These are phyloP conservation scores for Lacerta agilis DNA, from an alignment of 2,797 vertebrate species.

Conservation along the genomic window DNA sequence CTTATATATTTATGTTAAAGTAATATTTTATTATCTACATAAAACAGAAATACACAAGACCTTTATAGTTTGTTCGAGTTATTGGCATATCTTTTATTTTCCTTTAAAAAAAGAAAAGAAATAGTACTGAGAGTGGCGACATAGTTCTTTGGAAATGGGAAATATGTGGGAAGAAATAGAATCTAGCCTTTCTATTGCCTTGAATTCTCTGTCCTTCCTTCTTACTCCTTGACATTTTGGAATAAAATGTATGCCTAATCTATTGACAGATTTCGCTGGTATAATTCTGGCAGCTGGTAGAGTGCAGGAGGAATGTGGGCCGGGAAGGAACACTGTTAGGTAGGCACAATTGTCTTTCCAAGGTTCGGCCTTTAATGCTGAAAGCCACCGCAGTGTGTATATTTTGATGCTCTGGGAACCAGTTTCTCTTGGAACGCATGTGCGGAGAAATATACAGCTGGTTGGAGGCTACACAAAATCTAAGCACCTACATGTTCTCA, in stretches of 20 bases:
- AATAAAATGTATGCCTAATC: constrained; percentile 76
- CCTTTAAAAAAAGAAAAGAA: constrained; percentile 58
- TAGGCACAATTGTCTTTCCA: constrained; percentile 31
- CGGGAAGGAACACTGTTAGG: not conserved
- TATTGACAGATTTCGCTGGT: constrained; percentile 67
- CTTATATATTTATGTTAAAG: constrained; percentile 93
- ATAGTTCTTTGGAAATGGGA: constrained; percentile 35
- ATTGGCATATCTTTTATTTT: constrained; percentile 85
- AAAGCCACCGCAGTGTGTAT: constrained; percentile 18
- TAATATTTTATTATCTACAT: constrained; percentile 93
- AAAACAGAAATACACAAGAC: constrained; percentile 95
- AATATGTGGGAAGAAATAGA: constrained; percentile 9
- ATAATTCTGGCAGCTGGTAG: constrained; percentile 56
- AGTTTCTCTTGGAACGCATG: constrained; percentile 31
- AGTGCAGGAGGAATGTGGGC: not conserved
- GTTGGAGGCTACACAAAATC: not conserved
- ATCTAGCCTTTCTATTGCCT: constrained; percentile 65
- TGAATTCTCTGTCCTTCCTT: constrained; percentile 74
- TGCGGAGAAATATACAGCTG: not conserved
- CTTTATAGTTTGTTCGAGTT: constrained; percentile 92
- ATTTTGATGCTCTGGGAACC: constrained; percentile 18
- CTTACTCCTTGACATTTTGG: constrained; percentile 75
- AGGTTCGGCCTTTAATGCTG: constrained; percentile 43
- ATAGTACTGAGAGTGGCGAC: constrained; percentile 73
- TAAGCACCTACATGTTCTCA: not conserved